Base-by-base conservation (phyloP, 2,888 invertebrate genomes). In the Amblyjoppa fuscipennis region DNA sequence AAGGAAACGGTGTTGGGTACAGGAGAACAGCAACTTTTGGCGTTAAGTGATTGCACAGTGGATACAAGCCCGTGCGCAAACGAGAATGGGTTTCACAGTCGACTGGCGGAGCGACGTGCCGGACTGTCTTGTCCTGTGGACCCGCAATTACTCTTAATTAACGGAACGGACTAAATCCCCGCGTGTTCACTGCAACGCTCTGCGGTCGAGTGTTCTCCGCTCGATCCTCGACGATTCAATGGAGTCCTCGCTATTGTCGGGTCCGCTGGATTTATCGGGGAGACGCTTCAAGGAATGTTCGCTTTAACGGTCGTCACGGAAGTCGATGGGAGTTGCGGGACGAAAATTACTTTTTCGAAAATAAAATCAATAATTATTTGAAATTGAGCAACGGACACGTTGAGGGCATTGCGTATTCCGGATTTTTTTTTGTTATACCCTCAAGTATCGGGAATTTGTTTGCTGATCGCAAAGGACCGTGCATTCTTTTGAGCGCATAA, bases 71-170 rank as follows among this genome's bases (percentile, higher is more conserved):
- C 13, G 61, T 6, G 53, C 53, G 34, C 56, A 38, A 34, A n/a
- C 56, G 68, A 45, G 73, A 34, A 41, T 7, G 31, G 51, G 34
- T 74, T 74, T 34, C 25, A 56, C 74, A 51, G 16, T 31, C 59
- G 59, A 77, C 45, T 49, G 68, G 70, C 78, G 75, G 74, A 69
- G 41, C 45, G 56, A 53, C 34, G 49, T n/a, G 66, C 49, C 71
- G 49, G 28, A 83, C 69, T 28, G 68, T 78, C 53, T 53, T 64
- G 59, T 61, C 69, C 85, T 83, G 79, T 75, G 79, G 75, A 84
- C 84, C 84, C 76, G 88, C 90, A 89, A 90, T 90, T 91, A 90
- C 86, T 90, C 88, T 90, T 89, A 88, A 91, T 90, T 90, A 90
- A 89, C 87, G 79, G 64, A n/a, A 16, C 34, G 34, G 31, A n/a